Evolutionary conservation across 2,888 invertebrate genomes (phyloP).

Genomic region (Agrotis ipsilon): DNA sequence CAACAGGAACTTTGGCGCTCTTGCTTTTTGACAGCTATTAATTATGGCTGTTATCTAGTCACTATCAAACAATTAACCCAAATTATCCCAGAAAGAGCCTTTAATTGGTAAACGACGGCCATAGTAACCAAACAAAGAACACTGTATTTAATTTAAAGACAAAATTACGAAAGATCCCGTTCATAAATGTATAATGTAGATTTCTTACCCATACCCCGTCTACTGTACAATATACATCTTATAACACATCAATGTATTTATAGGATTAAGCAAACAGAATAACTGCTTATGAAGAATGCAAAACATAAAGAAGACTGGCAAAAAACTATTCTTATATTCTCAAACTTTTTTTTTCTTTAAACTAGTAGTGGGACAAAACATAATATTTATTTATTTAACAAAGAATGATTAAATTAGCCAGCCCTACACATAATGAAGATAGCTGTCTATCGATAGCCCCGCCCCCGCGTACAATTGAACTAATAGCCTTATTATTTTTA

Average conservation of each 20-base stretch:
- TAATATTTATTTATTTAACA: background rate
- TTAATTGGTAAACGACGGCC: no score
- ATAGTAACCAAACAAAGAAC: background rate
- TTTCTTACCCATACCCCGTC: background rate
- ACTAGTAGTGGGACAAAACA: no score
- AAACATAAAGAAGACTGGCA: no score
- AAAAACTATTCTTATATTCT: no score
- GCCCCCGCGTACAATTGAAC: constrained; percentile 82
- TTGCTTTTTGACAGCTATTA: no score
- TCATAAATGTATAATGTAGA: background rate
- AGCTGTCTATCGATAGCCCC: constrained; percentile 77
- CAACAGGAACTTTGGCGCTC: no score
- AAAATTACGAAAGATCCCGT: background rate
- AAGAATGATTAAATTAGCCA: constrained; percentile 43
- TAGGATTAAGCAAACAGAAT: background rate
- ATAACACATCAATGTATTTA: background rate
- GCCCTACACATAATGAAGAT: constrained; percentile 75
- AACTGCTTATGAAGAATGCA: background rate
- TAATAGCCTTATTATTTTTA: constrained; percentile 90
- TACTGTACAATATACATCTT: background rate
- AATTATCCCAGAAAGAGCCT: no score
- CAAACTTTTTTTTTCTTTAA: no score
- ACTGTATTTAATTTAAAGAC: background rate
- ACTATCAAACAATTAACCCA: no score
- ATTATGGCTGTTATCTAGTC: no score